Evolutionary conservation across 2,113 vertebrate species (phyloP), one percentile per base, ranked within the genome.

Genomic region (Falco punctatus): DNA sequence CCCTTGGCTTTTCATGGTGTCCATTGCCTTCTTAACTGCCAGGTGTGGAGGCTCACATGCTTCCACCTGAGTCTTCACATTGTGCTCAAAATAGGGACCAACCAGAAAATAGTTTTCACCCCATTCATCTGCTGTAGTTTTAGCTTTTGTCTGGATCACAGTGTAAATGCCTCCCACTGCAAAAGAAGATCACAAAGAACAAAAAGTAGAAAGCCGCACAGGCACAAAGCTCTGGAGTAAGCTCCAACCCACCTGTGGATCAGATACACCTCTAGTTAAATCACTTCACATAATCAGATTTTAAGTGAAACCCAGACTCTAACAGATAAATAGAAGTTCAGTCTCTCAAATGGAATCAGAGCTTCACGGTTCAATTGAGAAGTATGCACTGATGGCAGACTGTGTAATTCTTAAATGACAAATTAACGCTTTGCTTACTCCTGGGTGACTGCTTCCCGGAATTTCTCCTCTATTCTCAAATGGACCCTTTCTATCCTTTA

Each of bases 161-260:
- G 99, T 99, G 96, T 99, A 99, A 97, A 99, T 99, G 77, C 99
- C 99, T 75, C 99, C 99, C 58, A 99, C 99, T 99, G 98, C 44
- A 86, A 81, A 91, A 91, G 93, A 88, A 95, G 28, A 97, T 8
- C 35, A 90, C 40, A 86, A 94, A 95, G 44, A 38, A 7, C 28
- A 67, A 32, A 23, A 19, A 81, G 20, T 58, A 62, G 40, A 51
- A 81, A 85, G 21, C 8, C 16, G 5, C 10, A 77, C 15, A 48
- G 57, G 42, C 20, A 66, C 54, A 73, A 8, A 70, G 32, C 46
- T 87, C 83, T 72, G 44, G 23, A 49, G n/a, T 40, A 69, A 74
- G 18, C 13, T 62, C 28, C n/a, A 80, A 30, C 19, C 3, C 30
- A 79, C 35, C 32, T 8, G 21, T 61, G n/a, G 33, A 57, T 78